phyloP scores from a whole-genome alignment of 2,797 vertebrate genomes.

The Harpagifer antarcticus region DNA sequence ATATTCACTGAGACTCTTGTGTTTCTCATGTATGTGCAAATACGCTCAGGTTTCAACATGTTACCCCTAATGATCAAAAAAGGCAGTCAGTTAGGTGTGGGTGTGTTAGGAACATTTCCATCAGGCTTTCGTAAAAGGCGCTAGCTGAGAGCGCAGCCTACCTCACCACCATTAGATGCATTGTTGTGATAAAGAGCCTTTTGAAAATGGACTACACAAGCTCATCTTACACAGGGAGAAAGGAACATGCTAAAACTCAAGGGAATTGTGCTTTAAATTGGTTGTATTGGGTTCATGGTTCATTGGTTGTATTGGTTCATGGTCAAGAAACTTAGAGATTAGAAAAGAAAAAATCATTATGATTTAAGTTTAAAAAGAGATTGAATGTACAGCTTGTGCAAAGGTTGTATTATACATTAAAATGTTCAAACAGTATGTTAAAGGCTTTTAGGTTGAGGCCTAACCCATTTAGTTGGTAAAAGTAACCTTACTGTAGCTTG shows the following conservation, averaged over 20 bases:
- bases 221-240: conserved; percentile 10
- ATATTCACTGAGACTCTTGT: conserved; percentile 19
- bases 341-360: no score
- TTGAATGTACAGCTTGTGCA: no score
- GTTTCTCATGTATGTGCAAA: conserved; percentile 71
- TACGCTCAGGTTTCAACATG: conserved; percentile 51
- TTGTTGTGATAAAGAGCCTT: conserved; percentile 59
- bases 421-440: background rate
- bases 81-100: conserved; percentile 26
- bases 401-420: no score
- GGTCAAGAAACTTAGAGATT: no score
- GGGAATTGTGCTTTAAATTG: conserved; percentile 1
- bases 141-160: conserved; percentile 51
- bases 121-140: conserved; percentile 58
- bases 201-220: conserved; percentile 46
- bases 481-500: no score
- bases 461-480: background rate
- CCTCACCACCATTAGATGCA: conserved; percentile 58
- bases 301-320: no score
- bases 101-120: conserved; percentile 62
- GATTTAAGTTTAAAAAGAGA: no score
- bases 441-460: background rate
- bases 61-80: conserved; percentile 48
- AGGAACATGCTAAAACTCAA: conserved; percentile 19
- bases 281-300: no score